Evolutionary conservation across 1,140 invertebrate species (phyloP).

Genomic region (Doryteuthis pealeii): DNA sequence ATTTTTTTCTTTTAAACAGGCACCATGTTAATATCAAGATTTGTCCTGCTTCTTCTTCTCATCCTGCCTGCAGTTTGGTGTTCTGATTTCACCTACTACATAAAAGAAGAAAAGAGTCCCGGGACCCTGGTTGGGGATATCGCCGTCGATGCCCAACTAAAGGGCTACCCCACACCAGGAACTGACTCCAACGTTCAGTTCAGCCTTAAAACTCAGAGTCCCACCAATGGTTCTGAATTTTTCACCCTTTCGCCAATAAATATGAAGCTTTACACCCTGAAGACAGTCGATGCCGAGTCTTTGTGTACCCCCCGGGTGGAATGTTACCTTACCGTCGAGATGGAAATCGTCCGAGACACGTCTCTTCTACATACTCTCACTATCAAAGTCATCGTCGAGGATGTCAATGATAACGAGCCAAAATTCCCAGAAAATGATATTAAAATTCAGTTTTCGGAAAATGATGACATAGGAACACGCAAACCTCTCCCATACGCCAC

Average conservation of each 20-base stretch:
- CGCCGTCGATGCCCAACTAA: neutral
- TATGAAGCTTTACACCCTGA: neutral
- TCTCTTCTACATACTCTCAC: neutral
- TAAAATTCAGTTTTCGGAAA: slow-evolving; percentile 58
- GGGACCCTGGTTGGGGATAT: neutral
- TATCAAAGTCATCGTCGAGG: slow-evolving; percentile 58
- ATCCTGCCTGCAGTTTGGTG: neutral
- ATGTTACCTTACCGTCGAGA: neutral
- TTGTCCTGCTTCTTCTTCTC: neutral
- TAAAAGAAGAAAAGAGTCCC: neutral
- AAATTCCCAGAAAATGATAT: slow-evolving; percentile 65
- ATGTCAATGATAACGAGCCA: slow-evolving; percentile 93
- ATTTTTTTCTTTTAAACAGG: no score
- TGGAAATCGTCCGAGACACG: neutral
- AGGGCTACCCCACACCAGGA: neutral
- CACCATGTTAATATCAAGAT: no score
- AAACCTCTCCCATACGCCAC: slow-evolving; percentile 65
- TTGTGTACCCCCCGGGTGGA: neutral
- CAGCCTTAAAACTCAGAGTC: neutral
- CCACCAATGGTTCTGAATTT: neutral
- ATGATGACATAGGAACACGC: slow-evolving; percentile 63
- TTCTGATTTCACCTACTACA: neutral
- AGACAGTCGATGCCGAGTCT: neutral
- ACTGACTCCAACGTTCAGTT: neutral
- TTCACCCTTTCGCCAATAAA: neutral